Evolutionary conservation across 2,888 invertebrate species (phyloP).

Genomic region (Drosophila pseudotalamancana): DNA sequence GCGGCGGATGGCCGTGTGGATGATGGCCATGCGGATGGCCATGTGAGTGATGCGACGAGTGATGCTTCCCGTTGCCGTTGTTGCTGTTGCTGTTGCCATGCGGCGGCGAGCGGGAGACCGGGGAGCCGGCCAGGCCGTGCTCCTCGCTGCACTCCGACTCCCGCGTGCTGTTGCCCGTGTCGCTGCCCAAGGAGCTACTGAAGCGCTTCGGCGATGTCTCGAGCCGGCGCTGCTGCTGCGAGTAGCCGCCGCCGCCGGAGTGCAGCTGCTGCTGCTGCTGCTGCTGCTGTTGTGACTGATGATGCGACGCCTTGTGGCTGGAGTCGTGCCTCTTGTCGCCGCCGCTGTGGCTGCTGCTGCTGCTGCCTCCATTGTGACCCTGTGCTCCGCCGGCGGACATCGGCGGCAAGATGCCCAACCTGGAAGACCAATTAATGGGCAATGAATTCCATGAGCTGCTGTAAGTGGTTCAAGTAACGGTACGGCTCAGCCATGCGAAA

Average conservation of each 20-base stretch:
- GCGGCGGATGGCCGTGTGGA: slow-evolving; percentile 58
- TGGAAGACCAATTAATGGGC: slow-evolving; percentile 30
- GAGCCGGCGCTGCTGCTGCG: slow-evolving; percentile 70
- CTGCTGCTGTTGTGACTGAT: slow-evolving; percentile 86
- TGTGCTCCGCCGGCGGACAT: slow-evolving; percentile 85
- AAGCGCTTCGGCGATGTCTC: slow-evolving; percentile 85
- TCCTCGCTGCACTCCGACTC: slow-evolving; percentile 90
- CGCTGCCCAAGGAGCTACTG: slow-evolving; percentile 91
- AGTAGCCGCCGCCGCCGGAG: slow-evolving; percentile 32
- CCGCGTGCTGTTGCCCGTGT: slow-evolving; percentile 88
- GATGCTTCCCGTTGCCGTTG: slow-evolving; percentile 30
- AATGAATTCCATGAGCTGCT: too few relatives aligned
- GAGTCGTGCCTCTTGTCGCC: slow-evolving; percentile 63
- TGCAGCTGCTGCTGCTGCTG: slow-evolving; percentile 37
- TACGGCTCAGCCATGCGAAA: too few relatives aligned
- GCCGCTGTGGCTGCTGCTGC: slow-evolving; percentile 71
- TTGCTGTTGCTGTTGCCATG: slow-evolving; percentile 23
- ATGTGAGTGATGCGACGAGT: slow-evolving; percentile 22
- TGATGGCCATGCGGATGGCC: slow-evolving; percentile 55
- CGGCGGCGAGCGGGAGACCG: slow-evolving; percentile 81
- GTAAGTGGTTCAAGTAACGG: too few relatives aligned
- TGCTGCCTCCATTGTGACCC: slow-evolving; percentile 36
- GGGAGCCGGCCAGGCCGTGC: slow-evolving; percentile 82
- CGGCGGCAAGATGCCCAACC: slow-evolving; percentile 81
- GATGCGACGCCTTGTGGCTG: slow-evolving; percentile 87